Evolutionary conservation across 2,888 invertebrate genomes (phyloP).

Genomic region (Germaria angustata): DNA sequence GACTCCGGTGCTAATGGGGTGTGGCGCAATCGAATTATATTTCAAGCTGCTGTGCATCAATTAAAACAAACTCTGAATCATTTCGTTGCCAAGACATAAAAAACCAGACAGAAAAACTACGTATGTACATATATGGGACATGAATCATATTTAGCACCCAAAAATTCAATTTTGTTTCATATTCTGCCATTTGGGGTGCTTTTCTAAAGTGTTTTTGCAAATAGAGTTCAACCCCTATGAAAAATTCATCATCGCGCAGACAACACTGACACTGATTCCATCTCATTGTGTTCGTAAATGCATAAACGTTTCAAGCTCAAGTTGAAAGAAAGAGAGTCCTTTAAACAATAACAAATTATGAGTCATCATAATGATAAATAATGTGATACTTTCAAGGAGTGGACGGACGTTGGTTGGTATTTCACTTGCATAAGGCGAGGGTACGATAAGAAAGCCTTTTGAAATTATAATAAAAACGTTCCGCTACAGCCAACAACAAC

Average conservation of each 20-base stretch:
- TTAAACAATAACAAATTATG: slow-evolving; percentile 38
- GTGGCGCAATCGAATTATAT: no score
- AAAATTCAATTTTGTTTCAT: background rate
- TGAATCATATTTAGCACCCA: slow-evolving; percentile 46
- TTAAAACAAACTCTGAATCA: background rate
- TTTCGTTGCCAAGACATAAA: background rate
- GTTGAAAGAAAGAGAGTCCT: slow-evolving; percentile 30
- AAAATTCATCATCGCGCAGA: slow-evolving; percentile 10
- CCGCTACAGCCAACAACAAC: background rate
- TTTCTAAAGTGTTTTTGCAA: background rate
- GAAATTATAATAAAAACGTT: slow-evolving; percentile 6
- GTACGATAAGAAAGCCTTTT: background rate
- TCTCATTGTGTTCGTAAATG: slow-evolving; percentile 1
- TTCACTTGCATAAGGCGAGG: background rate
- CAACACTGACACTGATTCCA: slow-evolving; percentile 45
- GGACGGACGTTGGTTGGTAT: slow-evolving; percentile 11
- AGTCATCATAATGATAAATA: slow-evolving; percentile 58
- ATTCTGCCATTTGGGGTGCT: slow-evolving; percentile 7
- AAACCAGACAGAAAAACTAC: background rate
- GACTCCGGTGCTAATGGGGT: no score
- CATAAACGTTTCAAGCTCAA: slow-evolving; percentile 21
- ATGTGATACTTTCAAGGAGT: background rate
- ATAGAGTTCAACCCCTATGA: slow-evolving; percentile 47
- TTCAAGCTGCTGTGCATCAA: background rate
- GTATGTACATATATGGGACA: background rate